Evolutionary conservation across 2,113 vertebrate genomes (phyloP).

Genomic region (Sylvilagus bachmani): DNA sequence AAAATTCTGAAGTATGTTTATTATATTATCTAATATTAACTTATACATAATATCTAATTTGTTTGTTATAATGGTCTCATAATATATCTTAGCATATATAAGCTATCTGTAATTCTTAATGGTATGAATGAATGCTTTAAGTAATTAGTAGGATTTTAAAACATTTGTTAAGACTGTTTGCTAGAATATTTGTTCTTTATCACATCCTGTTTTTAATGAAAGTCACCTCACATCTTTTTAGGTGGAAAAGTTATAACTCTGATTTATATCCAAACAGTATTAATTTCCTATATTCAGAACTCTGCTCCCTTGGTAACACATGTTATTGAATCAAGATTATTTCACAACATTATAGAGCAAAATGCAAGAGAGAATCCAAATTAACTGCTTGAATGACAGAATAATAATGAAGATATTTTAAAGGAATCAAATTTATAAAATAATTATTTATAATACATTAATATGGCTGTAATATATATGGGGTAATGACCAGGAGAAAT

Average conservation of each 20-base stretch:
- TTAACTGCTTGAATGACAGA: background rate
- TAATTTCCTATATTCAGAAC: background rate
- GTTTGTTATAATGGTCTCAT: background rate
- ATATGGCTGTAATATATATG: background rate
- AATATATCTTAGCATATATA: background rate
- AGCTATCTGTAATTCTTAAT: background rate
- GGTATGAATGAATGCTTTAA: background rate
- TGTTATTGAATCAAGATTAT: background rate
- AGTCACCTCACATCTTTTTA: background rate
- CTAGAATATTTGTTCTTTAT: conserved; percentile 20
- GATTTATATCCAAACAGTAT: too few relatives aligned
- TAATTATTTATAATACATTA: background rate
- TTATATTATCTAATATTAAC: background rate
- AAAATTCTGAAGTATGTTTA: conserved; percentile 18
- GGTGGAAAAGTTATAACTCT: background rate
- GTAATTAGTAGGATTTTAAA: background rate
- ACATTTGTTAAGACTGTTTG: background rate
- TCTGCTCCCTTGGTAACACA: background rate
- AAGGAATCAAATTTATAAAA: background rate
- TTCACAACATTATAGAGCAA: background rate
- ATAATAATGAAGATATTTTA: background rate
- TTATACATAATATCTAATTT: background rate
- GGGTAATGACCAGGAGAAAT: background rate
- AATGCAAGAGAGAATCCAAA: background rate
- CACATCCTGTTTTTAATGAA: conserved; percentile 1